A percentile compares a stretch with the other conserved stretches of the same genome.
These are phyloP conservation scores for Zoanthus sansibaricus DNA, from an alignment of 92 coral and sea anemone species.

Conservation along the genomic window DNA sequence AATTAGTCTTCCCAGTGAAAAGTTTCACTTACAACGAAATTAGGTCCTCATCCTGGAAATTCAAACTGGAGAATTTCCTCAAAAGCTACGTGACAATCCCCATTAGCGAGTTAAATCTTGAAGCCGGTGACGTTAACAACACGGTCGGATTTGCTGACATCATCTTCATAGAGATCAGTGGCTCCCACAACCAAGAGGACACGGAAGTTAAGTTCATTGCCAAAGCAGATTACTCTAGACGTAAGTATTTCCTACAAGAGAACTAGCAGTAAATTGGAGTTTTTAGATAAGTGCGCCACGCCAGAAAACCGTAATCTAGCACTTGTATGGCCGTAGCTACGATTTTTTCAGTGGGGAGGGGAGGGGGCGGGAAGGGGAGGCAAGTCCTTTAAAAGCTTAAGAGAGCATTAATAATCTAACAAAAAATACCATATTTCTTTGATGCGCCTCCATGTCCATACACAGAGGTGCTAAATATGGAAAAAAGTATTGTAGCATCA, in stretches of 20 bases:
- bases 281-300: too few species aligned
- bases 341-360: too few species aligned
- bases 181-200: not conserved
- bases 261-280: too few species aligned
- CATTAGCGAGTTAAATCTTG: slow-evolving; percentile 33
- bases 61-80: slow-evolving; percentile 48
- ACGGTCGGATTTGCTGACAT: slow-evolving; percentile 13
- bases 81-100: slow-evolving; percentile 1
- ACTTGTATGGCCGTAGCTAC: too few species aligned
- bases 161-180: slow-evolving; percentile 9
- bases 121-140: slow-evolving; percentile 3
- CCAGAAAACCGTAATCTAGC: too few species aligned
- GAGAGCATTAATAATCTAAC: too few species aligned
- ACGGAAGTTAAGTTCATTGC: slow-evolving; percentile 35
- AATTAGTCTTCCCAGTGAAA: slow-evolving; percentile 39
- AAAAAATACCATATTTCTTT: too few species aligned
- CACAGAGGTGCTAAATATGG: too few species aligned
- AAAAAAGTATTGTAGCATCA: too few species aligned
- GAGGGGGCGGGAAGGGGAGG: too few species aligned
- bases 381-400: too few species aligned
- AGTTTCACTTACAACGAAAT: slow-evolving; percentile 43
- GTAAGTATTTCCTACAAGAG: not conserved
- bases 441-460: too few species aligned
- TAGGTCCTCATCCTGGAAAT: slow-evolving; percentile 51
- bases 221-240: not conserved